Evolutionary conservation across 2,888 invertebrate species (phyloP).

Genomic region (Xiphydria camelus): DNA sequence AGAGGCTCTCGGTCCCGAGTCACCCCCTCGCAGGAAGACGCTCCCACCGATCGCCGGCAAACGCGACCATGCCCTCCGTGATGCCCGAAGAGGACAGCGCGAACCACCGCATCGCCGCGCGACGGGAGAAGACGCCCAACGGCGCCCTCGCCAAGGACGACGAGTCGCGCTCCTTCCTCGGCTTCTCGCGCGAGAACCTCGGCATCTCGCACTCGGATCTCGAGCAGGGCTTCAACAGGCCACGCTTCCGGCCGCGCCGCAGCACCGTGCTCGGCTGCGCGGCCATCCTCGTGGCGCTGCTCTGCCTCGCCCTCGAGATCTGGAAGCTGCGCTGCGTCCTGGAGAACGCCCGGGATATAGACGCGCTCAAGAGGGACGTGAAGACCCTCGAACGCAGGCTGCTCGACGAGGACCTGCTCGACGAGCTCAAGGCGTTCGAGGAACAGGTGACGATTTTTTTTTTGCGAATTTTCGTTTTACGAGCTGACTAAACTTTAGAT

Average conservation of each 20-base stretch:
- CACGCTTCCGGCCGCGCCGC: slow-evolving; percentile 24
- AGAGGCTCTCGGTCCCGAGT: too few relatives aligned
- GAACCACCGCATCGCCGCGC: slow-evolving; percentile 28
- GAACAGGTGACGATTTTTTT: slow-evolving; percentile 53
- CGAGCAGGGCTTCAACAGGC: slow-evolving; percentile 45
- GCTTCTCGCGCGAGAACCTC: slow-evolving; percentile 50
- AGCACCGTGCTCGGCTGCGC: slow-evolving; percentile 36
- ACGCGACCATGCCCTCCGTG: slow-evolving; percentile 38
- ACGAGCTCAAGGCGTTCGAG: slow-evolving; percentile 49
- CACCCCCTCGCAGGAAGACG: too few relatives aligned
- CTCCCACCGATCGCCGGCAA: too few relatives aligned
- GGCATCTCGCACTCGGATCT: slow-evolving; percentile 47
- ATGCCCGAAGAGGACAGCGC: slow-evolving; percentile 31
- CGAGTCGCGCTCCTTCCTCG: slow-evolving; percentile 45
- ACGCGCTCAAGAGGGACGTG: slow-evolving; percentile 43
- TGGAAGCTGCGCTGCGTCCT: slow-evolving; percentile 42
- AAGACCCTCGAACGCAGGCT: slow-evolving; percentile 46
- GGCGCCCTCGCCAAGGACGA: slow-evolving; percentile 22
- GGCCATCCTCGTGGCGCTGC: slow-evolving; percentile 36
- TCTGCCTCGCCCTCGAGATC: slow-evolving; percentile 43
- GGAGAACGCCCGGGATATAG: slow-evolving; percentile 41
- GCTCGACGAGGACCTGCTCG: slow-evolving; percentile 44
- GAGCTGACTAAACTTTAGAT: too few relatives aligned
- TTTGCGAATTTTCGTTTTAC: too few relatives aligned
- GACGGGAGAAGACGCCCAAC: slow-evolving; percentile 21